Evolutionary conservation across 92 coral and sea anemone genomes (phyloP).

Genomic region (Epizoanthus illoricatus): DNA sequence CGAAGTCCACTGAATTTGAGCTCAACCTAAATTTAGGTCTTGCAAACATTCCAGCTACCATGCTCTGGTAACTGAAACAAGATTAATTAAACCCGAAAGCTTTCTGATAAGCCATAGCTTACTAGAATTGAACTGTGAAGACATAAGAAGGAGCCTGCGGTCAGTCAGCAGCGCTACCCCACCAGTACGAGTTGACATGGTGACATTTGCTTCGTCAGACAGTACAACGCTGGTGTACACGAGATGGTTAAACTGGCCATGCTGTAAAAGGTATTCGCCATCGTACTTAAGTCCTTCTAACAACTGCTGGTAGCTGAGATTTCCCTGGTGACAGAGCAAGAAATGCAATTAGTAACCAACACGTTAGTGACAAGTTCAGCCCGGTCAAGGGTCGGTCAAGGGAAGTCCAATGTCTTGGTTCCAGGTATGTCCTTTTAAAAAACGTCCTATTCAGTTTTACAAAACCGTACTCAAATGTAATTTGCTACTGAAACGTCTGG

Average conservation of each 20-base stretch:
- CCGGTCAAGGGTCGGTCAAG: too few species aligned
- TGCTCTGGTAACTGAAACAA: too few species aligned
- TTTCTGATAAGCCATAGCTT: neutral
- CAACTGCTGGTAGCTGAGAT: conserved; percentile 76
- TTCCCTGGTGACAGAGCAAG: conserved; percentile 49
- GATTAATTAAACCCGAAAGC: too few species aligned
- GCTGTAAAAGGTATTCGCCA: conserved; percentile 67
- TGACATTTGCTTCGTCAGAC: conserved; percentile 50
- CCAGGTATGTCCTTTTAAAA: too few species aligned
- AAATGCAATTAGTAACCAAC: neutral
- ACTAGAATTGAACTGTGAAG: conserved; percentile 73
- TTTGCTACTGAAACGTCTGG: too few species aligned
- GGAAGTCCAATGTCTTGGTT: too few species aligned
- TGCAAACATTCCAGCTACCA: too few species aligned
- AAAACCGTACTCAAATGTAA: too few species aligned
- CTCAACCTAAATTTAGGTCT: too few species aligned
- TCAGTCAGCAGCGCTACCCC: conserved; percentile 82
- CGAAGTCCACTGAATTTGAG: too few species aligned
- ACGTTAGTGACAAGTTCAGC: neutral
- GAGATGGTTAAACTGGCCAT: conserved; percentile 60
- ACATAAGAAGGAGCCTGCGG: conserved; percentile 71
- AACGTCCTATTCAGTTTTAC: too few species aligned
- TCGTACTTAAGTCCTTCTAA: conserved; percentile 67
- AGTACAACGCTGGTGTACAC: conserved; percentile 52
- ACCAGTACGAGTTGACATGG: conserved; percentile 46